Conservation (phyloP, 92 coral and sea anemone genomes). For the Pocillopora grandis region DNA sequence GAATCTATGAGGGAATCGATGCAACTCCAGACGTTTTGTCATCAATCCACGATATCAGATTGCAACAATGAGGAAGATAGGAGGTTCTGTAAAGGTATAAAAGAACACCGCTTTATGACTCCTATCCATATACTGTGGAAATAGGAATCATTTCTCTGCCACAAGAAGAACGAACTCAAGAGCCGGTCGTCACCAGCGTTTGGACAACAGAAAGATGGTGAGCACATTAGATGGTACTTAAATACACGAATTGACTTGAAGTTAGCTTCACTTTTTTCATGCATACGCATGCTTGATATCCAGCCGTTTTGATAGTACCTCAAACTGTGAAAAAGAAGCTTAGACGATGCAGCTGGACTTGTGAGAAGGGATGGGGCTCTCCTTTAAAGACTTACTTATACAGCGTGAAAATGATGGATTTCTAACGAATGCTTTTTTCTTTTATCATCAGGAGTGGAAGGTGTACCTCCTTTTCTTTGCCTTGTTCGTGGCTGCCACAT, state of each 20-base stretch:
- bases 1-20: neutral
- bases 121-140: neutral
- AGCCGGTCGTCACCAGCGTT: no score
- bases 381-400: no score
- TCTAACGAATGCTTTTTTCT: neutral
- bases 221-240: no score
- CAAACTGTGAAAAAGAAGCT: no score
- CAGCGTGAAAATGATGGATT: no score
- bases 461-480: constrained; percentile 8
- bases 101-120: neutral
- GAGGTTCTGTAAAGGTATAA: neutral
- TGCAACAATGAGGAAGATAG: neutral
- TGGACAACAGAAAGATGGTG: no score
- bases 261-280: no score
- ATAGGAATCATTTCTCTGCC: neutral
- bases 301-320: no score
- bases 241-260: no score
- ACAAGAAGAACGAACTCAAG: neutral
- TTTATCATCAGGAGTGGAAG: constrained; percentile 19
- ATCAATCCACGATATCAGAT: neutral
- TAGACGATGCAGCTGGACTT: no score
- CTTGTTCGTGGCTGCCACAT: neutral
- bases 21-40: neutral
- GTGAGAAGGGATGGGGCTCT: no score
- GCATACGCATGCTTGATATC: no score